Evolutionary conservation across 2,797 vertebrate species (phyloP).

Genomic region (Pangasius sanitwongsei): DNA sequence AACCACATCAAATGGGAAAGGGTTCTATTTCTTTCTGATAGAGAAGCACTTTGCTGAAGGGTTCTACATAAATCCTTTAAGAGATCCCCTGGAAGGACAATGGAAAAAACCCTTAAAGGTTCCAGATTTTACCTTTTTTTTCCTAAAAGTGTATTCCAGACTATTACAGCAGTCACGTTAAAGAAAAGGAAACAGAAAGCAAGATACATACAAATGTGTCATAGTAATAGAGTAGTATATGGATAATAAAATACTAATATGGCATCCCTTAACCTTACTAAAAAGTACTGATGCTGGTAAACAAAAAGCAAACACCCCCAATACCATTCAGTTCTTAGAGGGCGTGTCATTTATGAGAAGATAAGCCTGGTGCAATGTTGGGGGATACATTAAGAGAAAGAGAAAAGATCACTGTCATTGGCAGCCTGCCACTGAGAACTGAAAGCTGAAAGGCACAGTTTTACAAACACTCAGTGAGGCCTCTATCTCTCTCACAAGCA

Average conservation of each 20-base stretch:
- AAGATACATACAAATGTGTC: background rate
- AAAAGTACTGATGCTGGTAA: background rate
- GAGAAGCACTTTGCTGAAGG: background rate
- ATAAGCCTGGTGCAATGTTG: constrained; percentile 41
- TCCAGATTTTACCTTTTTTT: background rate
- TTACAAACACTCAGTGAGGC: constrained; percentile 75
- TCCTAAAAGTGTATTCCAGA: background rate
- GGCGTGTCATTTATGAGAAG: background rate
- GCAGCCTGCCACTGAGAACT: constrained; percentile 72
- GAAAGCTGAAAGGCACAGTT: constrained; percentile 68
- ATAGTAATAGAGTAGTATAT: background rate
- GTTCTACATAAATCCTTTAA: background rate
- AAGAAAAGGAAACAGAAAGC: background rate
- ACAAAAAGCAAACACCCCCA: background rate
- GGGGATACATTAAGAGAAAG: constrained; percentile 44
- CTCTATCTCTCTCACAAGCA: constrained; percentile 61
- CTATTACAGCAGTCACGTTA: background rate
- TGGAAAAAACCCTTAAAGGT: background rate
- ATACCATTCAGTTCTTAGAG: background rate
- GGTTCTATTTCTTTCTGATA: background rate
- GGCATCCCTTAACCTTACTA: background rate
- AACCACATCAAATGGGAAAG: background rate
- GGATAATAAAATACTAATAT: background rate
- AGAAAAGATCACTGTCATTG: constrained; percentile 70
- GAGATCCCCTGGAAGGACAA: background rate